phyloP scores from a whole-genome alignment of 30 jellyfish, hydroid and myxozoan species.

The Hydractinia echinata region DNA sequence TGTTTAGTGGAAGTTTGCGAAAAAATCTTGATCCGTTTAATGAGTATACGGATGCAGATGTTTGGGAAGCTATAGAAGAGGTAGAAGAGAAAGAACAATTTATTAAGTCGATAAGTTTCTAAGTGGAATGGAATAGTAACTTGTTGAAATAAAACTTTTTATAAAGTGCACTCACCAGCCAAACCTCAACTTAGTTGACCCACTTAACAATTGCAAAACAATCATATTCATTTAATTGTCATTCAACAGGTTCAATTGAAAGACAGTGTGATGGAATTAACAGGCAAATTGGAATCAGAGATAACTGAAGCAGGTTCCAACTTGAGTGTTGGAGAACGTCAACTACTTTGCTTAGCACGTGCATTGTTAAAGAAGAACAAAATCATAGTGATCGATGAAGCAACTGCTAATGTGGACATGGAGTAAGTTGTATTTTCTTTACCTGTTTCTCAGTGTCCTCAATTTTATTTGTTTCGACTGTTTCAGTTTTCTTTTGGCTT shows the following conservation, averaged over 20 bases:
- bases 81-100: slow-evolving; percentile 11
- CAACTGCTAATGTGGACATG: slow-evolving; percentile 72
- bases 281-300: slow-evolving; percentile 29
- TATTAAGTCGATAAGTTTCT: too few relatives aligned
- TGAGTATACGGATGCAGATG: slow-evolving; percentile 65
- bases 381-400: slow-evolving; percentile 69
- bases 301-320: slow-evolving; percentile 70
- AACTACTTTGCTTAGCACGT: slow-evolving; percentile 70
- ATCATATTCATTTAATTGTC: too few relatives aligned
- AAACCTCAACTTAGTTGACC: too few relatives aligned
- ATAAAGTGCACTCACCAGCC: too few relatives aligned
- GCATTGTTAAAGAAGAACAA: slow-evolving; percentile 65
- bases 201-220: too few relatives aligned
- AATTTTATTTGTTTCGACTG: too few relatives aligned
- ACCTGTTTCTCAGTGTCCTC: too few relatives aligned
- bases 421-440: slow-evolving; percentile 40
- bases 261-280: slow-evolving; percentile 46
- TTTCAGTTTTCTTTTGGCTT: too few relatives aligned
- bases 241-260: slow-evolving; percentile 60
- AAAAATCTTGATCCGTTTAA: slow-evolving; percentile 66
- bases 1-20: slow-evolving; percentile 80
- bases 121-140: too few relatives aligned
- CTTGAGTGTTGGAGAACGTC: slow-evolving; percentile 83
- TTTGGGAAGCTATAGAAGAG: slow-evolving; percentile 89
- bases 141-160: too few relatives aligned